Conservation (phyloP, 2,888 invertebrate genomes). For the Melanophora roralis region DNA sequence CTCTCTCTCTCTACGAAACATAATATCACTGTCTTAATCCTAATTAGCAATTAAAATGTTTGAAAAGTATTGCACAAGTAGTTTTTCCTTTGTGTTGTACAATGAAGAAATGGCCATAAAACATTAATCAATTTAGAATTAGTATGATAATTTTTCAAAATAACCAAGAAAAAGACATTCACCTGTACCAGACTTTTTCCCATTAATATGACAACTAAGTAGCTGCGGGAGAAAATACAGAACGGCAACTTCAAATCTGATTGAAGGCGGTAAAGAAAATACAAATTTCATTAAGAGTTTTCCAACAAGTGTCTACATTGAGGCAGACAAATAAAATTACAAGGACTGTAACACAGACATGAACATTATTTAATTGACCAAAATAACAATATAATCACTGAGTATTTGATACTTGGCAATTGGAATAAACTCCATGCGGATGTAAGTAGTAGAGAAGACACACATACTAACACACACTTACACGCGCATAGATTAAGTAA, state of each 20-base stretch:
- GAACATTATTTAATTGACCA: background rate
- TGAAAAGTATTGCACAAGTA: too few species aligned
- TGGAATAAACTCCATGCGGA: background rate
- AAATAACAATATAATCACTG: conserved; percentile 35
- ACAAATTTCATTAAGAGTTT: background rate
- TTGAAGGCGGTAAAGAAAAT: conserved; percentile 1
- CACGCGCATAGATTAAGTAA: background rate
- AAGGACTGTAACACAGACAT: background rate
- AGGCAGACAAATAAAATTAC: background rate
- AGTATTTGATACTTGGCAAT: background rate
- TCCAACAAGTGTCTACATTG: background rate
- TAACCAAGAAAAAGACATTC: background rate
- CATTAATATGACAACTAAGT: background rate
- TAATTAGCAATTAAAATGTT: too few species aligned
- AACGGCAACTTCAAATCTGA: background rate
- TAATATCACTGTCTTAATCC: too few species aligned
- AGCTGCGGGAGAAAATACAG: conserved; percentile 34
- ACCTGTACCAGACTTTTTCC: conserved; percentile 8
- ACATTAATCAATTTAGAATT: conserved; percentile 44
- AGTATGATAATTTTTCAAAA: conserved; percentile 2
- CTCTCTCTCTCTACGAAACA: too few species aligned
- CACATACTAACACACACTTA: background rate
- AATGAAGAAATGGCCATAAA: background rate
- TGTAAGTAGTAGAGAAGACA: background rate
- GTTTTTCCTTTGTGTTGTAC: too few species aligned